Evolutionary conservation across 2,888 invertebrate species (phyloP).

Genomic region (Meandrusa payeni): DNA sequence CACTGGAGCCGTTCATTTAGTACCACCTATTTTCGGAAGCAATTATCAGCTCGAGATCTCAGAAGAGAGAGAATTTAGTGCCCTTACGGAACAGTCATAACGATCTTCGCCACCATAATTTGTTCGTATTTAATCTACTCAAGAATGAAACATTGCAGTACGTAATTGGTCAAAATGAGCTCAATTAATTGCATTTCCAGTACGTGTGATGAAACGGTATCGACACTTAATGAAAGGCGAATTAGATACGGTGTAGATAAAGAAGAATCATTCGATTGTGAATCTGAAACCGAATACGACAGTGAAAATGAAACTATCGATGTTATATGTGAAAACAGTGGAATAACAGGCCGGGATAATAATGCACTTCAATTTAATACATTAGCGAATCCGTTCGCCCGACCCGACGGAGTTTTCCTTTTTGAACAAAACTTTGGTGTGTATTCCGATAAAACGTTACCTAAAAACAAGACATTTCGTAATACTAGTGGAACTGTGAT

Average conservation of each 20-base stretch:
- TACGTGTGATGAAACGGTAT: constrained; percentile 57
- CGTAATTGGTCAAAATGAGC: constrained; percentile 45
- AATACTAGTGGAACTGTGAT: constrained; percentile 39
- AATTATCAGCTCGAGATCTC: constrained; percentile 59
- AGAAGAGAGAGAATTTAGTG: constrained; percentile 40
- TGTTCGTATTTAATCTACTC: not conserved
- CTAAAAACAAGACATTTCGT: constrained; percentile 40
- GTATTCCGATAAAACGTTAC: constrained; percentile 39
- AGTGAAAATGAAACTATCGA: constrained; percentile 76
- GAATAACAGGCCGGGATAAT: constrained; percentile 25
- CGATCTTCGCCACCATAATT: not conserved
- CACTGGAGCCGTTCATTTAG: constrained; percentile 44
- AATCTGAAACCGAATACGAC: constrained; percentile 60
- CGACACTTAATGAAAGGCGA: constrained; percentile 33
- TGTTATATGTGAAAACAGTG: constrained; percentile 71
- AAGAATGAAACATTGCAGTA: constrained; percentile 4
- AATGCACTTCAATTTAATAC: constrained; percentile 35
- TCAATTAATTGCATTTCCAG: constrained; percentile 64
- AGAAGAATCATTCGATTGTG: constrained; percentile 48
- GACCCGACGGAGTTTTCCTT: constrained; percentile 45
- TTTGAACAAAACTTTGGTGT: constrained; percentile 49
- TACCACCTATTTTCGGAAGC: constrained; percentile 76
- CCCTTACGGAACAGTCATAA: constrained; percentile 28
- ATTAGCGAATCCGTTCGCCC: constrained; percentile 37
- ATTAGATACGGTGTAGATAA: constrained; percentile 38